Base-by-base conservation (phyloP, 2,888 invertebrate species). In the Caenorhabditis drosophilae region DNA sequence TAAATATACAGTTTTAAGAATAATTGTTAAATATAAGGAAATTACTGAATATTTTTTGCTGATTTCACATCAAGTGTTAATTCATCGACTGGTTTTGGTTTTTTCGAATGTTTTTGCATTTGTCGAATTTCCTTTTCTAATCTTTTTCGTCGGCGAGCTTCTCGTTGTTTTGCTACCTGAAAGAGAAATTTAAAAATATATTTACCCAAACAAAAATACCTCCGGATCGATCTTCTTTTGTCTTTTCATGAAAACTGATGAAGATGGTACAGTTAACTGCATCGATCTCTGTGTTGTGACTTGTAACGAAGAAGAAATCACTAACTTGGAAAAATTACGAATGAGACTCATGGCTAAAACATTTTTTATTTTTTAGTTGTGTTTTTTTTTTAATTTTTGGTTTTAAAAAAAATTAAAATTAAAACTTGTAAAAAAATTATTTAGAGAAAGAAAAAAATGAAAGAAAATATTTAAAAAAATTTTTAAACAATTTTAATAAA, bases 51-150 rank as follows among this genome's bases (percentile, higher is more conserved):
- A 66, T 77, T 79, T 53, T 77, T 78, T 11, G 78, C 75, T 11
- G 78, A 77, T 49, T 70, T 76, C 46, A 80, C 69, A 67, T 79
- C 79, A 35, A 82, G 35, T 0, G 93, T 91, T 69, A 90, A 84
- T 86, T 97, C 97, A 55, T 90, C 90, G 40, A 97, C 88, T 0
- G 96, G 94, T 84, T 96, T 97, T 47, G 93, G 84, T 83, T 92
- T 92, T 31, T 89, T 87, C 0, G 91, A 89, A 86, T 89, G 89
- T 83, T 90, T 92, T 83, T 92, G 89, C 61, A 96, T 84, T 70
- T 89, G 60, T 12, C 77, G 70, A 45, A 81, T 94, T 84, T 90
- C 90, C 83, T 92, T 94, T 84, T 93, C 93, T 2, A 97, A 73
- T 84, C 90, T 92, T 82, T 88, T 91, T 70, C 89, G 89, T 67